Evolutionary conservation across 2,797 vertebrate genomes (phyloP).

Genomic region (Salarias fasciatus): DNA sequence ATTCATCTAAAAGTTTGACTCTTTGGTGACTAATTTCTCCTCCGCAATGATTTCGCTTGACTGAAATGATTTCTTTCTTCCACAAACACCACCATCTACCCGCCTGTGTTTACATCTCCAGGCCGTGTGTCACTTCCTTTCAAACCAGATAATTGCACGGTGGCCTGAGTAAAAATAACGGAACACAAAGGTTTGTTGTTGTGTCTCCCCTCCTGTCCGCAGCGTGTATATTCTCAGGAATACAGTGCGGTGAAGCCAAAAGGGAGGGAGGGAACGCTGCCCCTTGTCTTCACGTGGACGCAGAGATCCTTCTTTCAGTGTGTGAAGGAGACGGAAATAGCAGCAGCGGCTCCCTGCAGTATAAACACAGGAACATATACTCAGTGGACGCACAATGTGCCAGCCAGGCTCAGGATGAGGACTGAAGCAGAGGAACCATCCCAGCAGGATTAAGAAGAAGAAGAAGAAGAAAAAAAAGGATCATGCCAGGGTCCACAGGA

Average conservation of each 20-base stretch:
- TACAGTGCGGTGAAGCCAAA: constrained; percentile 12
- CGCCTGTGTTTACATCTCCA: constrained; percentile 37
- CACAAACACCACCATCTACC: constrained; percentile 5
- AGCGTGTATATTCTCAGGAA: constrained; percentile 55
- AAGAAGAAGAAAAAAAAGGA: neutral
- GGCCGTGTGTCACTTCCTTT: constrained; percentile 55
- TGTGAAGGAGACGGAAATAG: constrained; percentile 58
- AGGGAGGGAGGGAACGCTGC: neutral
- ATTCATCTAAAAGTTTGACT: constrained; percentile 21
- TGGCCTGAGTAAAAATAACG: constrained; percentile 24
- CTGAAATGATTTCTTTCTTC: constrained; percentile 16
- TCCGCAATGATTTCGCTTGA: constrained; percentile 32
- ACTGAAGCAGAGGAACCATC: constrained; percentile 3
- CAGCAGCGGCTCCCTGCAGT: constrained; percentile 26
- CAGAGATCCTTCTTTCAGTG: constrained; percentile 24
- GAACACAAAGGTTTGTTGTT: constrained; percentile 46
- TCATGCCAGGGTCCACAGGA: constrained; percentile 13
- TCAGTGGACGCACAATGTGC: neutral
- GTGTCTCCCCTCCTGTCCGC: constrained; percentile 34
- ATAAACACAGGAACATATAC: constrained; percentile 53
- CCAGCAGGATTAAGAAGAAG: constrained; percentile 8
- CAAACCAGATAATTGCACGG: constrained; percentile 47
- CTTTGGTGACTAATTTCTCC: constrained; percentile 46
- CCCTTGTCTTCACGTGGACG: constrained; percentile 24
- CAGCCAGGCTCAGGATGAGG: constrained; percentile 3